Evolutionary conservation across 2,888 invertebrate species (phyloP).

Genomic region (Rhamphomyia laevipes): DNA sequence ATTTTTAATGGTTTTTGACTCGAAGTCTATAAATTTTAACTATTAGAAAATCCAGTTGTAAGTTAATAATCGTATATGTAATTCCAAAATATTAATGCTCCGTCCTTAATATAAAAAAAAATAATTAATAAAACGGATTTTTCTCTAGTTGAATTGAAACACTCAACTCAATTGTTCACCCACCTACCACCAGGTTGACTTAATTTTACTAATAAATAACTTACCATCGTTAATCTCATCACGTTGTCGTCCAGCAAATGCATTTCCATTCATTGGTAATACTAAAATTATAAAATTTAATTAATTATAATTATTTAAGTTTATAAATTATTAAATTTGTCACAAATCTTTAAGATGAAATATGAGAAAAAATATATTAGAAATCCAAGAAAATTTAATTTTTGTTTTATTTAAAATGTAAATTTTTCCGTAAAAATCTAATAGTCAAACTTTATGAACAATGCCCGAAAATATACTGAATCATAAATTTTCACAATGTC

Average conservation of each 20-base stretch:
- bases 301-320: neutral
- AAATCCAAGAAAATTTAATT: no score
- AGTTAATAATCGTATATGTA: no score
- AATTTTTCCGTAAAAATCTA: neutral
- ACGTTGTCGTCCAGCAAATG: slow-evolving; percentile 21
- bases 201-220: slow-evolving; percentile 27
- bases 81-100: no score
- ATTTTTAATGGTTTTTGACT: no score
- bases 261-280: slow-evolving; percentile 34
- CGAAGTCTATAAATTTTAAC: no score
- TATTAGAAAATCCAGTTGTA: no score
- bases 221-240: slow-evolving; percentile 23
- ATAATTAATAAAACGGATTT: no score
- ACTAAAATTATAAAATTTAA: slow-evolving; percentile 23
- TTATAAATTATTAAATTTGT: neutral
- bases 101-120: no score
- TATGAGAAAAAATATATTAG: no score
- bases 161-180: no score
- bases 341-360: neutral
- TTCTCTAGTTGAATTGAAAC: no score
- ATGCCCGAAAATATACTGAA: slow-evolving; percentile 4
- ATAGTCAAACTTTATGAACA: neutral
- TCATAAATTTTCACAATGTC: slow-evolving; percentile 4
- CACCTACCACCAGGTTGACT: no score
- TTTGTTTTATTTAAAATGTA: neutral